These are phyloP conservation scores for Caenorhabditis auriculariae DNA, from an alignment of 2,888 invertebrate genomes.

Conservation along the genomic window DNA sequence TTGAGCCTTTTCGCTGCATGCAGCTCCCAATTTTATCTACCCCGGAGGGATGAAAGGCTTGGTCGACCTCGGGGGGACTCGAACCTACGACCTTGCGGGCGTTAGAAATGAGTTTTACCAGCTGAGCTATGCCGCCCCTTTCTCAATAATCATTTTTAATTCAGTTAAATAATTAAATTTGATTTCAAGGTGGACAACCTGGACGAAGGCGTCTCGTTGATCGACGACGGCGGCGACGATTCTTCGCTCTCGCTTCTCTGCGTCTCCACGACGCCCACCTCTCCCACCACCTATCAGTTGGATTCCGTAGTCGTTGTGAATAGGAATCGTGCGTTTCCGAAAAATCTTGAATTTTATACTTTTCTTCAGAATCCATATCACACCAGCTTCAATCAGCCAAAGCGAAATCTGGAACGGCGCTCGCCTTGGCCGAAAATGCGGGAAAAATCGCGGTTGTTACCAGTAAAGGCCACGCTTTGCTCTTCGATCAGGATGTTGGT, in stretches of 20 bases:
- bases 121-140: no score
- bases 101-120: no score
- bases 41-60: no score
- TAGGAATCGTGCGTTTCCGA: slow-evolving; percentile 20
- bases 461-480: slow-evolving; percentile 40
- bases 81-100: no score
- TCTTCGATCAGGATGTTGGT: slow-evolving; percentile 40
- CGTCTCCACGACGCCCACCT: slow-evolving; percentile 6
- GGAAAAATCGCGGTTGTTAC: slow-evolving; percentile 52
- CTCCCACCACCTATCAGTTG: slow-evolving; percentile 24
- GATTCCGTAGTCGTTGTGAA: slow-evolving; percentile 33
- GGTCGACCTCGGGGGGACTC: no score
- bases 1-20: no score
- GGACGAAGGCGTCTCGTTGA: slow-evolving; percentile 25
- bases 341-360: background rate
- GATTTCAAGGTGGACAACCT: slow-evolving; percentile 29
- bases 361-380: slow-evolving; percentile 41
- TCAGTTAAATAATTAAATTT: no score
- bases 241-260: slow-evolving; percentile 12
- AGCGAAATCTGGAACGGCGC: slow-evolving; percentile 33
- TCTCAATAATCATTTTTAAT: no score
- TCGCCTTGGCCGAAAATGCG: slow-evolving; percentile 36
- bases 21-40: no score
- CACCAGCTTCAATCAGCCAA: slow-evolving; percentile 41
- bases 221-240: slow-evolving; percentile 16